These are phyloP conservation scores for Furnarius figulus DNA, from an alignment of 2,113 vertebrate species.

Conservation along the genomic window DNA sequence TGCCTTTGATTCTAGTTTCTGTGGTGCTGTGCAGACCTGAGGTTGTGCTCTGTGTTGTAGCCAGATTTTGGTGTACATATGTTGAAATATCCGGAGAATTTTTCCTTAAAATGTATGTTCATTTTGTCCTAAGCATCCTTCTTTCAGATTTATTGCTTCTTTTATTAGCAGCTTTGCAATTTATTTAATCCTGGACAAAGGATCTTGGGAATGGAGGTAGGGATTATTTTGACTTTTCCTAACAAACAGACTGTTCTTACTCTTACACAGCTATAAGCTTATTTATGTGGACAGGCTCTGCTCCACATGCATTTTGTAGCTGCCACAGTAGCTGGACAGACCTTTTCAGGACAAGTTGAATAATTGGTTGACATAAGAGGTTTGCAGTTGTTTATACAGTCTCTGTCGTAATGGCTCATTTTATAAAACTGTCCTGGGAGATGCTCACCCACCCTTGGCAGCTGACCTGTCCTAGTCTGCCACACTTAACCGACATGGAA, in stretches of 20 bases:
- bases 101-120: background rate
- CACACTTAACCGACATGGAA: background rate
- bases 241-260: background rate
- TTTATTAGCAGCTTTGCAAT: background rate
- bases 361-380: background rate
- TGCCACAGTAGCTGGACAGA: background rate
- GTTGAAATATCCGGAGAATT: background rate
- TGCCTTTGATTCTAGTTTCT: background rate
- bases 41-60: background rate
- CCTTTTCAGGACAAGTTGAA: background rate
- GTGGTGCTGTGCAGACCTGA: background rate
- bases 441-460: background rate
- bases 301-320: background rate
- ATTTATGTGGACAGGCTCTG: background rate
- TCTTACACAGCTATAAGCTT: background rate
- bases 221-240: background rate
- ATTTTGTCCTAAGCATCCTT: background rate
- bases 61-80: background rate
- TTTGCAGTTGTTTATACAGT: background rate
- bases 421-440: background rate
- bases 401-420: background rate
- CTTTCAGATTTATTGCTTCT: background rate
- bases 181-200: background rate
- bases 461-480: background rate
- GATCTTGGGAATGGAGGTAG: background rate